These are phyloP conservation scores for Alca torda DNA, from an alignment of 2,797 vertebrate genomes.

Conservation along the genomic window DNA sequence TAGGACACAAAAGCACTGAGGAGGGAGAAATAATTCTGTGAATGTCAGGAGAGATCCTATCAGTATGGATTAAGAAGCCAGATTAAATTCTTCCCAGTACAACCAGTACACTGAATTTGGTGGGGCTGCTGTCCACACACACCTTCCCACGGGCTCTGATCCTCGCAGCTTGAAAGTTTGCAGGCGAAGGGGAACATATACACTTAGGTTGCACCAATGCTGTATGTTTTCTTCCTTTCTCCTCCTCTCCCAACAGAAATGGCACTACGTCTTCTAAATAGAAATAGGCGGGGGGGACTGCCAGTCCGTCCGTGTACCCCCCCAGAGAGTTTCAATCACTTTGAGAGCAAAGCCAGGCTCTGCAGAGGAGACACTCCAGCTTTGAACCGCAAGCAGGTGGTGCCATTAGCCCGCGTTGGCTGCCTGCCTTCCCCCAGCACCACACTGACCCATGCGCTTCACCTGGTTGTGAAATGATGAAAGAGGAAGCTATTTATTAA, in stretches of 20 bases:
- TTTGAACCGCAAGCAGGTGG: conserved; percentile 3
- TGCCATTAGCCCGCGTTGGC: neutral
- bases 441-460: neutral
- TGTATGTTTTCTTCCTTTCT: neutral
- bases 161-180: fast-evolving
- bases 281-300: neutral
- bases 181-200: neutral
- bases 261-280: fast-evolving
- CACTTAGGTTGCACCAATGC: neutral
- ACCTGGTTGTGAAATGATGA: neutral
- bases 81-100: neutral
- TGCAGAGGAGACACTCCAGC: neutral
- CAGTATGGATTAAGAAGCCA: neutral
- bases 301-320: too few relatives aligned
- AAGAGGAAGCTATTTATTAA: neutral
- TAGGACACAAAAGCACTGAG: neutral
- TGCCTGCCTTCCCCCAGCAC: neutral
- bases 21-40: neutral
- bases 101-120: neutral
- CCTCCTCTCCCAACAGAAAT: neutral
- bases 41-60: neutral
- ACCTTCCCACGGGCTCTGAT: neutral
- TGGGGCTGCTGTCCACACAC: neutral
- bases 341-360: neutral
- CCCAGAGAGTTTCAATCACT: fast-evolving